Percentiles rank a stretch among this genome's conserved stretches.
Conservation (phyloP, 2,888 invertebrate genomes). For the Andrena flavipes region DNA sequence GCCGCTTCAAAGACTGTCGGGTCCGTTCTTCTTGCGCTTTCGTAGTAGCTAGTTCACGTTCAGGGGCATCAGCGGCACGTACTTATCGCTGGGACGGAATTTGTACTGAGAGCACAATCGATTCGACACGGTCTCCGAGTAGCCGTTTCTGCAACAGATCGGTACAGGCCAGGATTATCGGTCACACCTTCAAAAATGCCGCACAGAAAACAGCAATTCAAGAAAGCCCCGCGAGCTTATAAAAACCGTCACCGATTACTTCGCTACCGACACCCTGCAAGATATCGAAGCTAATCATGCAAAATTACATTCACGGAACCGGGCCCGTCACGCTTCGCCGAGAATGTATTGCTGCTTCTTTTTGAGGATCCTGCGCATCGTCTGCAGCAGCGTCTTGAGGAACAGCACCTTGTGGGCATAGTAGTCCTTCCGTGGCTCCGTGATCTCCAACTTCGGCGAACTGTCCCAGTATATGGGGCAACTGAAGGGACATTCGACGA, state of each 20-base stretch:
- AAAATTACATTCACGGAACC: slow-evolving; percentile 23
- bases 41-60: slow-evolving; percentile 83
- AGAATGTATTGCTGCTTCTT: slow-evolving; percentile 24
- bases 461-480: slow-evolving; percentile 58
- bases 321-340: slow-evolving; percentile 10
- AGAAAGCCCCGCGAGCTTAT: background rate
- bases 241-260: slow-evolving; percentile 20
- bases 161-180: slow-evolving; percentile 7
- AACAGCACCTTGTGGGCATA: slow-evolving; percentile 31
- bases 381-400: slow-evolving; percentile 31
- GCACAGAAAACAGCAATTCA: background rate
- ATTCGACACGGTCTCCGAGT: slow-evolving; percentile 87
- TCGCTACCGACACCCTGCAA: background rate
- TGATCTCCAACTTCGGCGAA: slow-evolving; percentile 38
- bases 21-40: slow-evolving; percentile 69
- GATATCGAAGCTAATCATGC: background rate
- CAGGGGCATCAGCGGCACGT: slow-evolving; percentile 85
- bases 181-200: background rate
- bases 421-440: slow-evolving; percentile 2
- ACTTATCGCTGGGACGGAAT: slow-evolving; percentile 88
- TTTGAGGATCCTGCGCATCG: slow-evolving; percentile 10
- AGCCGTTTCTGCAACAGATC: slow-evolving; percentile 86
- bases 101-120: slow-evolving; percentile 88
- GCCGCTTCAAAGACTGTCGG: slow-evolving; percentile 42
- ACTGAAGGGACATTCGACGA: slow-evolving; percentile 46